These are phyloP conservation scores for Lamprotornis superbus DNA, from an alignment of 2,113 vertebrate genomes.

Conservation along the genomic window DNA sequence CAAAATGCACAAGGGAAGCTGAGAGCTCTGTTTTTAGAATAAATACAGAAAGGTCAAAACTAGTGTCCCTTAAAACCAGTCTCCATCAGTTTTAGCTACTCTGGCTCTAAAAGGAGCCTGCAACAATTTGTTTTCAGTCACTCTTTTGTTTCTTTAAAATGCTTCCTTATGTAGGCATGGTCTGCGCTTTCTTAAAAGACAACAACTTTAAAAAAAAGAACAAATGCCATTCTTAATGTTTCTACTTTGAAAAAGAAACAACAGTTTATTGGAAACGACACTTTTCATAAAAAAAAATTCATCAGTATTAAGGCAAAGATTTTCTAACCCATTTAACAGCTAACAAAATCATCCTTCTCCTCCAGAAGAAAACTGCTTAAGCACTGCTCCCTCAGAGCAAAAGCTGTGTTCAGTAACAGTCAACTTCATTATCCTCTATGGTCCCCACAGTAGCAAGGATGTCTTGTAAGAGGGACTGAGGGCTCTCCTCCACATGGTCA, in stretches of 20 bases:
- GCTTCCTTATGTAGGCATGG: background rate
- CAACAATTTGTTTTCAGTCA: background rate
- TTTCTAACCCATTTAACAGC: background rate
- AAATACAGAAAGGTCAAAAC: background rate
- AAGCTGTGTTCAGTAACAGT: slow-evolving; percentile 78
- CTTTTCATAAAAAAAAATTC: background rate
- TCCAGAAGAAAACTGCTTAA: background rate
- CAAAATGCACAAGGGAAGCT: background rate
- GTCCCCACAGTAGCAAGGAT: slow-evolving; percentile 76
- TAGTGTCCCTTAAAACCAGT: background rate
- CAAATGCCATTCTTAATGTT: background rate
- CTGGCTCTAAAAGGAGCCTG: background rate
- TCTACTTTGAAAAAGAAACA: background rate
- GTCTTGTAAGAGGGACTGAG: slow-evolving; percentile 88
- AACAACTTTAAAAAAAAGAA: background rate
- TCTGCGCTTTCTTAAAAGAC: background rate
- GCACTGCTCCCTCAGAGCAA: background rate
- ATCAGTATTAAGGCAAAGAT: background rate
- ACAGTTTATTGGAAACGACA: background rate
- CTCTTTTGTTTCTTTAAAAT: background rate
- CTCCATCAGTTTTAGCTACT: background rate
- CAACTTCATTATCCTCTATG: slow-evolving; percentile 73
- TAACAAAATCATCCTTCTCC: background rate
- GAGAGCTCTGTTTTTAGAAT: background rate
- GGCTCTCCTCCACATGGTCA: slow-evolving; percentile 85